A percentile compares a stretch with the other conserved stretches of the same genome.
phyloP scores from a whole-genome alignment of 2,797 vertebrate genomes.

The Lepus oiostolus region DNA sequence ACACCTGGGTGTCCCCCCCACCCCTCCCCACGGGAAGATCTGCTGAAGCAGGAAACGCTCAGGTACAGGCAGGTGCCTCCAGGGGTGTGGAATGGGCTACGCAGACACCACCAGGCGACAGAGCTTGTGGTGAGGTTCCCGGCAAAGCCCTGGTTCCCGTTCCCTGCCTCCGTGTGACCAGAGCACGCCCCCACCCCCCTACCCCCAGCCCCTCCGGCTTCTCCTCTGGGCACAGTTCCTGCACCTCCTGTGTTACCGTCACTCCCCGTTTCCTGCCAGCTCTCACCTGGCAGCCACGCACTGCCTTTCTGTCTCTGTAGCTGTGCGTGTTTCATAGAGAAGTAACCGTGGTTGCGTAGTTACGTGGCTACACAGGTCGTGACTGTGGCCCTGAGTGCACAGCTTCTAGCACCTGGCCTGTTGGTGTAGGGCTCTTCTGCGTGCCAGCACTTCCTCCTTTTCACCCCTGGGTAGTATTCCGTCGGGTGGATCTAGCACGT shows the following conservation, averaged over 20 bases:
- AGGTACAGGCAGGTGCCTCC: not conserved
- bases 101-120: not conserved
- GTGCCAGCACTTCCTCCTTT: too few relatives aligned
- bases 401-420: not conserved
- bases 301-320: not conserved
- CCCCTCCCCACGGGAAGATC: not conserved
- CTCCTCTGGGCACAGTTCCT: too few relatives aligned
- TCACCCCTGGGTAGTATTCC: not conserved
- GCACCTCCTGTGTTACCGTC: not conserved
- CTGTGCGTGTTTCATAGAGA: not conserved
- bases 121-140: not conserved
- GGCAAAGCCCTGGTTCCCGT: not conserved
- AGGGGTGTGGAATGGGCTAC: not conserved
- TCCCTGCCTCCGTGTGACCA: not conserved
- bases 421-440: too few relatives aligned
- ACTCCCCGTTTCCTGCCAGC: not conserved
- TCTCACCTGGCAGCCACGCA: not conserved
- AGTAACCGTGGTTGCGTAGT: too few relatives aligned
- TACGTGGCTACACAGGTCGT: too few relatives aligned
- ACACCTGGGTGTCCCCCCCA: not conserved
- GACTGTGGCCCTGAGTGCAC: too few relatives aligned
- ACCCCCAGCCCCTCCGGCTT: too few relatives aligned
- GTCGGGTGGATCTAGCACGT: not conserved
- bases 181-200: too few relatives aligned
- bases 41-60: not conserved